phyloP scores from a whole-genome alignment of 2,113 vertebrate genomes.

The Melierax canorus region DNA sequence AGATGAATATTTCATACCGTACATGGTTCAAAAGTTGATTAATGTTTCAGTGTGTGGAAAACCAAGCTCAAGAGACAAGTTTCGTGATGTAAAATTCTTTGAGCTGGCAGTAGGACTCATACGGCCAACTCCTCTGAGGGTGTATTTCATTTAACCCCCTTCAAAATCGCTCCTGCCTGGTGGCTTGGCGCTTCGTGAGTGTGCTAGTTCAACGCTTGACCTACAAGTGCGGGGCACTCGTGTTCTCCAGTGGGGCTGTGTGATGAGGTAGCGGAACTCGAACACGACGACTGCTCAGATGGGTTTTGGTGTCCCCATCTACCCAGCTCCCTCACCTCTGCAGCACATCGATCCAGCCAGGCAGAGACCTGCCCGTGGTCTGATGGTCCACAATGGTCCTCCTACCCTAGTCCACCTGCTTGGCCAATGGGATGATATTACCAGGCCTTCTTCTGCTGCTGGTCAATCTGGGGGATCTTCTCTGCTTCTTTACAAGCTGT shows the following conservation, averaged over 20 bases:
- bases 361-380: background rate
- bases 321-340: background rate
- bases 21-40: constrained; percentile 67
- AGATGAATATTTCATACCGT: constrained; percentile 54
- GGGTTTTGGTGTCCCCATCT: background rate
- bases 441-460: background rate
- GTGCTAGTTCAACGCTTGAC: background rate
- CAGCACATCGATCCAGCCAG: background rate
- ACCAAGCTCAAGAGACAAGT: constrained; percentile 34
- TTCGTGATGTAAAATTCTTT: constrained; percentile 35
- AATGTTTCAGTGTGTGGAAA: constrained; percentile 64
- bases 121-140: background rate
- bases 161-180: background rate
- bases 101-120: background rate
- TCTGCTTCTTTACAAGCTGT: background rate
- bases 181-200: background rate
- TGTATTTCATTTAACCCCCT: background rate
- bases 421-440: background rate
- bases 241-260: background rate
- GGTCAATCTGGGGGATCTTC: background rate
- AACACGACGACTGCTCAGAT: background rate
- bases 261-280: background rate
- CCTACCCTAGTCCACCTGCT: background rate
- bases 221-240: too few relatives aligned
- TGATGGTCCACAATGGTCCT: background rate